These are phyloP conservation scores for Eolophus roseicapilla DNA, from an alignment of 2,113 vertebrate species.

Conservation along the genomic window DNA sequence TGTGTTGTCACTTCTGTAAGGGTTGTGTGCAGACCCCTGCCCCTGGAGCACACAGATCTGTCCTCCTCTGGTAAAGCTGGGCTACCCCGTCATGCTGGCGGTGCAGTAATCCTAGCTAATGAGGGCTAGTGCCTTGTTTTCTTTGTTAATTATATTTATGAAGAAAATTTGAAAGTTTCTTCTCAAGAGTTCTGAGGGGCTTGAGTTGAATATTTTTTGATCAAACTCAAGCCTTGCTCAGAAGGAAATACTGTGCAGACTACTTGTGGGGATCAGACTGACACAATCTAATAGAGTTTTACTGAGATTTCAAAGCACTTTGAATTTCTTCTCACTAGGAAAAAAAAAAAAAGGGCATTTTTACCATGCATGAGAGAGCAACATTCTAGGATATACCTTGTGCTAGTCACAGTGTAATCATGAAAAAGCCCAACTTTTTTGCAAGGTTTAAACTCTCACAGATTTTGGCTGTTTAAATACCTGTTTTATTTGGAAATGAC, in stretches of 20 bases:
- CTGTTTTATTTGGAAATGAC: not conserved
- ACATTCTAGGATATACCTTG: not conserved
- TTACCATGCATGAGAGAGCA: not conserved
- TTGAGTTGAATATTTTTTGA: not conserved
- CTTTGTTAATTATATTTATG: not conserved
- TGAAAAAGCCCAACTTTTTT: not conserved
- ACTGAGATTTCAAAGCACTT: not conserved
- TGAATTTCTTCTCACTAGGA: not conserved
- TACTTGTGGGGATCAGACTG: not conserved
- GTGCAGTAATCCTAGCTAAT: not conserved
- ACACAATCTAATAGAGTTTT: not conserved
- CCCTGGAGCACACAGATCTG: not conserved
- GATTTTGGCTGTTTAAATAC: not conserved
- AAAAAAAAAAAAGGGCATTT: not conserved
- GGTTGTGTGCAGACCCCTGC: not conserved
- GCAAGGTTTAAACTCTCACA: not conserved
- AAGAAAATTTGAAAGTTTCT: slow-evolving; percentile 6
- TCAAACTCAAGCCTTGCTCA: not conserved
- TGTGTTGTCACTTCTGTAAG: rapidly evolving
- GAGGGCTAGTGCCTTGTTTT: slow-evolving; percentile 44
- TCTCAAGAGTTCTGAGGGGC: not conserved
- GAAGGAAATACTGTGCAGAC: not conserved
- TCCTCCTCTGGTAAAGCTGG: not conserved
- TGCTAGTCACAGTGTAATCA: not conserved
- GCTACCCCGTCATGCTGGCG: not conserved